Evolutionary conservation across 2,113 vertebrate genomes (phyloP), one percentile per base, ranked within the genome.

Genomic region (Isichthys henryi): DNA sequence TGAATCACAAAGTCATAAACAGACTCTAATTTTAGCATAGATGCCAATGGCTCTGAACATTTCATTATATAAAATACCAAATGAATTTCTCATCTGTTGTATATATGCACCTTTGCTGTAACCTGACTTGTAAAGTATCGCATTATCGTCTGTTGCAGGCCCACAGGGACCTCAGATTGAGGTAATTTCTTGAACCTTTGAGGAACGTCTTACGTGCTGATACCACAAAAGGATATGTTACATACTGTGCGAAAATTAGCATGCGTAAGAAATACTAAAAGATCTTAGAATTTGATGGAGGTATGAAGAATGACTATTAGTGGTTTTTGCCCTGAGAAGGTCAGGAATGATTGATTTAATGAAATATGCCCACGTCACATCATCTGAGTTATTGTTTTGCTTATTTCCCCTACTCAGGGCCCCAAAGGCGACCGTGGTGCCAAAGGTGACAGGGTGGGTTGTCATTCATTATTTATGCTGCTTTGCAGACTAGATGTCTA

Each of bases 361-460:
- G 0, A 53, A 87, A 35, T 35, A 35, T 2, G n/a, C 5, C 3
- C 8, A 53, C 17, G 3, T 53, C 0, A 87, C 5, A 2, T 53
- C 15, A 11, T 35, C 85, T 86, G 46, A 35, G 5, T 80, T 80
- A 43, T 46, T 39, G 7, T 58, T 39, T 21, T 43, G 8, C 5
- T 3, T 66, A 45, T 43, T 89, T 11, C 74, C 89, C 89, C 27
- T 53, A 45, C 56, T 7, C 7, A 98, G 97, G 98, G 97, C 95
- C 97, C 98, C 93, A 96, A 93, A 89, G 98, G 98, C 96, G 96
- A 97, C 19, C 93, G 93, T 48, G 98, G 98, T 88, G 95, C 96
- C 90, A 98, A 95, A 92, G 98, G 98, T 92, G 97, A 98, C 0
- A 96, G 95, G 95, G 98, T 99, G 96, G 89, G 97, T 90, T 48